Conservation (phyloP, 2,797 vertebrate genomes). For the Moxostoma hubbsi region DNA sequence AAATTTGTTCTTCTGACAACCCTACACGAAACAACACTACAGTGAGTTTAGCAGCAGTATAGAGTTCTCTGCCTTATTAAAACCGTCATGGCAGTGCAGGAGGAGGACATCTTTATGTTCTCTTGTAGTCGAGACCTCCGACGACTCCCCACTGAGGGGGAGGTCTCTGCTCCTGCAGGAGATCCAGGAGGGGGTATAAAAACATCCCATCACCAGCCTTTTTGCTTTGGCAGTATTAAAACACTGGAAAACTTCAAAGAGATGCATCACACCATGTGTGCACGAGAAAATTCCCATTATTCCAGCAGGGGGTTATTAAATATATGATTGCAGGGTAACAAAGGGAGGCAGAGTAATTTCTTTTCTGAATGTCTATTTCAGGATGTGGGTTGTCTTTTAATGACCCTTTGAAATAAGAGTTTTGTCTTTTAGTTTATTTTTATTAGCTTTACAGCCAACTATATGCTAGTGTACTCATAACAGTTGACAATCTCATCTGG, state of each 20-base stretch:
- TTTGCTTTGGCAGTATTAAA: constrained; percentile 27
- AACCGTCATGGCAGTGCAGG: constrained; percentile 13
- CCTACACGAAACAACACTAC: too few relatives aligned
- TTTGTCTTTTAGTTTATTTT: too few relatives aligned
- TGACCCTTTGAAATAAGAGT: too few relatives aligned
- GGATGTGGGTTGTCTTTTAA: constrained; percentile 56
- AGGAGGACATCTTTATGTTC: constrained; percentile 36
- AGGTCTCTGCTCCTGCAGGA: constrained; percentile 34
- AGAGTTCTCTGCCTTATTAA: too few relatives aligned
- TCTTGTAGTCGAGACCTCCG: constrained; percentile 47
- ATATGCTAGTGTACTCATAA: too few relatives aligned
- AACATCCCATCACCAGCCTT: constrained; percentile 45
- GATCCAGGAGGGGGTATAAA: constrained; percentile 59
- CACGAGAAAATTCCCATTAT: constrained; percentile 16
- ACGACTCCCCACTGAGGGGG: constrained; percentile 54
- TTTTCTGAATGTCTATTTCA: constrained; percentile 36
- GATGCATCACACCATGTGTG: constrained; percentile 31
- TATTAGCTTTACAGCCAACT: too few relatives aligned
- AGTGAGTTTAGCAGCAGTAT: too few relatives aligned
- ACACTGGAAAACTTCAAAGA: constrained; percentile 37
- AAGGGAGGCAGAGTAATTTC: constrained; percentile 14
- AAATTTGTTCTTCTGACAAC: too few relatives aligned
- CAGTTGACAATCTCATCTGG: too few relatives aligned
- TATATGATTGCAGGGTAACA: constrained; percentile 3
- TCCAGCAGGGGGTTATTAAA: constrained; percentile 13